Evolutionary conservation across 2,797 vertebrate species (phyloP).

Genomic region (Etheostoma perlongum): DNA sequence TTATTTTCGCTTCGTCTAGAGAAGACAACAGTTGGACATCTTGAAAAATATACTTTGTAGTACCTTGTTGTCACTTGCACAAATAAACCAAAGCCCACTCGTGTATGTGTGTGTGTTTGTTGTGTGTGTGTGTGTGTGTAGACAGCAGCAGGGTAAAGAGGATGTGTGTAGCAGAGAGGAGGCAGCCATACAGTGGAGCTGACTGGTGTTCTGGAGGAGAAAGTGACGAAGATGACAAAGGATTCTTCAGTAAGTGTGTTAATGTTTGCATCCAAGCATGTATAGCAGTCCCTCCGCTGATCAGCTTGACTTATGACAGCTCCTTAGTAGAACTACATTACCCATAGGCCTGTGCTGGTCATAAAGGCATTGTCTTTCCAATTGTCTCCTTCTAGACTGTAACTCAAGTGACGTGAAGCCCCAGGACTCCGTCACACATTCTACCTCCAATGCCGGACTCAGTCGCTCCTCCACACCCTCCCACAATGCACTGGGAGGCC

Average conservation of each 20-base stretch:
- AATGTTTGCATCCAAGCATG: slow-evolving; percentile 50
- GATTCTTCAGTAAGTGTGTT: slow-evolving; percentile 88
- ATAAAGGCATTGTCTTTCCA: slow-evolving; percentile 24
- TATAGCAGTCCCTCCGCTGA: slow-evolving; percentile 28
- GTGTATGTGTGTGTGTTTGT: slow-evolving; percentile 25
- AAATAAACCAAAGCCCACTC: slow-evolving; percentile 33
- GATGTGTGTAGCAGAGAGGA: slow-evolving; percentile 85
- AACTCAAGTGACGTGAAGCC: slow-evolving; percentile 96
- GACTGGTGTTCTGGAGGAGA: slow-evolving; percentile 90
- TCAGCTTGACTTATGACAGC: slow-evolving; percentile 37
- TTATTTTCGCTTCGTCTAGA: slow-evolving; percentile 7
- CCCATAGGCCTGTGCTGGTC: slow-evolving; percentile 38
- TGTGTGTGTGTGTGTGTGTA: slow-evolving; percentile 49
- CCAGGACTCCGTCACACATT: slow-evolving; percentile 93
- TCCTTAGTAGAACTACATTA: slow-evolving; percentile 42
- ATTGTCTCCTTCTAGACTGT: slow-evolving; percentile 87
- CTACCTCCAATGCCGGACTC: slow-evolving; percentile 91
- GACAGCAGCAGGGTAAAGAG: slow-evolving; percentile 87
- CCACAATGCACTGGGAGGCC: slow-evolving; percentile 90
- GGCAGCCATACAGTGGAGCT: slow-evolving; percentile 85
- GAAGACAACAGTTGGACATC: slow-evolving; percentile 14
- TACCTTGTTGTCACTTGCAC: slow-evolving; percentile 13
- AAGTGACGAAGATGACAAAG: slow-evolving; percentile 88
- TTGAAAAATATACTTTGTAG: slow-evolving; percentile 24
- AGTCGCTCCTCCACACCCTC: slow-evolving; percentile 96